These are phyloP conservation scores for Drosophila pseudotakahashii DNA, from an alignment of 2,888 invertebrate genomes.

Conservation along the genomic window DNA sequence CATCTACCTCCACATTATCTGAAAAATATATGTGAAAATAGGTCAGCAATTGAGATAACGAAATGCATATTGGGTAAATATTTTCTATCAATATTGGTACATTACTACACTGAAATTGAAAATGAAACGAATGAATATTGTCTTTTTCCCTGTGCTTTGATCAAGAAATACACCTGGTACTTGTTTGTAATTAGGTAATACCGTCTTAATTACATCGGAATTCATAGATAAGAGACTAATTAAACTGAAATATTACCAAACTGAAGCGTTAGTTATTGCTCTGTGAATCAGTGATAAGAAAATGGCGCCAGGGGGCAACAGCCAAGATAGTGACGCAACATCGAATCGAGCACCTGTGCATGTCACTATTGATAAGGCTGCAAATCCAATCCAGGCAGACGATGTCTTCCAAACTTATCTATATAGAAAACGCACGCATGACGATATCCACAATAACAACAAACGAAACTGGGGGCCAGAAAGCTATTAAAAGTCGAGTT, in stretches of 20 bases:
- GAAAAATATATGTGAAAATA: conserved; percentile 81
- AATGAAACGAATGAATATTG: no score
- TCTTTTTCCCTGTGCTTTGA: no score
- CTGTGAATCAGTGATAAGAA: conserved; percentile 12
- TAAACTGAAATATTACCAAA: background rate
- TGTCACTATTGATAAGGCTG: conserved; percentile 2
- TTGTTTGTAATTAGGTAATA: background rate
- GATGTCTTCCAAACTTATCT: conserved; percentile 12
- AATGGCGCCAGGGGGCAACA: conserved; percentile 15
- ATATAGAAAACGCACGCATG: conserved; percentile 34
- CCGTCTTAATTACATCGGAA: background rate
- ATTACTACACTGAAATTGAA: background rate
- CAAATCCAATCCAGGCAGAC: conserved; percentile 12
- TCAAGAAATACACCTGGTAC: background rate
- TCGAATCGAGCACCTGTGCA: conserved; percentile 10
- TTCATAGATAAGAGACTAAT: background rate
- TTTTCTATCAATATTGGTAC: background rate
- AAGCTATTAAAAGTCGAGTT: conserved; percentile 6
- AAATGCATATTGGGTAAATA: background rate
- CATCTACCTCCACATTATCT: conserved; percentile 95
- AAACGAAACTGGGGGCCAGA: background rate
- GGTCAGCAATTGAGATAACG: background rate
- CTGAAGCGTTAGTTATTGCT: background rate
- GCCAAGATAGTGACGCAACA: conserved; percentile 28
- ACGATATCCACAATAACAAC: conserved; percentile 42